Evolutionary conservation across 2,888 invertebrate genomes (phyloP), one percentile per base, ranked within the genome.

Genomic region (Ichneumoninae sp.): DNA sequence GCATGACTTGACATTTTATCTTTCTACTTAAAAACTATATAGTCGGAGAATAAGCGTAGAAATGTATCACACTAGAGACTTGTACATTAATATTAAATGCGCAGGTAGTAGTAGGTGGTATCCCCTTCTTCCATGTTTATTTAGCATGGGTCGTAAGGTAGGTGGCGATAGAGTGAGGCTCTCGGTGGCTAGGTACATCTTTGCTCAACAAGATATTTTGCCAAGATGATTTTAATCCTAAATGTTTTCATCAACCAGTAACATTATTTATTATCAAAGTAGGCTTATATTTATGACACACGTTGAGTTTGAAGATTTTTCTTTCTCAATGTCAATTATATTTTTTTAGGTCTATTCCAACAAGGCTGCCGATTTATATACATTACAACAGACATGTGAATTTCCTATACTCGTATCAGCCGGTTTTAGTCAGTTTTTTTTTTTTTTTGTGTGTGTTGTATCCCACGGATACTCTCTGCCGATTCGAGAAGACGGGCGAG

Each of bases 21-120:
- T 82, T 80, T 82, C 85, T 85, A 85, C 85, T 85, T 85, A 85
- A 82, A 85, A 82, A 86, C 83, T 86, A 86, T 91, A 92, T 89
- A 90, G 90, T 92, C 91, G 91, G 90, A 92, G 92, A 91, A 92
- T 92, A 92, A 92, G 92, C 92, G 92, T 92, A 92, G 92, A 92
- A 92, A 92, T 92, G 91, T 92, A 92, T 92, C 92, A 92, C 92
- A 92, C 92, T 92, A 92, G 92, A 91, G 90, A 91, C 91, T 91
- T 91, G 91, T 91, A 91, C 88, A 91, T 88, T 88, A 89, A 92
- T 91, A 91, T 91, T 92, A 92, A 91, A 91, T 92, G 90, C 90
- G 85, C 89, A 90, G 89, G 89, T 91, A 90, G 76, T 85, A 82
- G 81, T 82, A 82, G 85, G 82, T 75, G 63, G 33, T 63, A 63